A percentile compares a stretch with the other conserved stretches of the same genome.
phyloP scores from a whole-genome alignment of 2,797 vertebrate species.

The Oryzias dopingdopingensis region DNA sequence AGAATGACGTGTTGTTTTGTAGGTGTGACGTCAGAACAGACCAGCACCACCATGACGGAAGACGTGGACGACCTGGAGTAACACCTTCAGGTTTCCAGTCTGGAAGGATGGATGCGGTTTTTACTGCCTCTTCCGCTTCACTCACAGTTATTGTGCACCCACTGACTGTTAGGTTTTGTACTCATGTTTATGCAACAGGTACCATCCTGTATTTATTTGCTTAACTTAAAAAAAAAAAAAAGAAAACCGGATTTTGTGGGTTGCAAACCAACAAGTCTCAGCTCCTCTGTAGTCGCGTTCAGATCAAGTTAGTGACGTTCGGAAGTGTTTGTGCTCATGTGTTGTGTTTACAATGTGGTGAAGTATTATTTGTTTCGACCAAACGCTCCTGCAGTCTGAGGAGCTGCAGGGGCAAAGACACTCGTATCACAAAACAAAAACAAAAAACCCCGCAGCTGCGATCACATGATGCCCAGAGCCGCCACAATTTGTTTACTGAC shows the following conservation, averaged over 20 bases:
- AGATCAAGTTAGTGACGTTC: slow-evolving; percentile 54
- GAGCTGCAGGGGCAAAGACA: slow-evolving; percentile 11
- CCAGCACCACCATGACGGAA: slow-evolving; percentile 73
- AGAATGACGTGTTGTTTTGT: slow-evolving; percentile 1
- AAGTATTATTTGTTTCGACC: slow-evolving; percentile 45
- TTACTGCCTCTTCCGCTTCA: slow-evolving; percentile 32
- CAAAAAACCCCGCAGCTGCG: slow-evolving; percentile 16
- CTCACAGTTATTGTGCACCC: slow-evolving; percentile 57
- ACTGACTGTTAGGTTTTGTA: slow-evolving; percentile 68
- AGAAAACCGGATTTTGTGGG: slow-evolving; percentile 13
- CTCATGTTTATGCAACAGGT: slow-evolving; percentile 64
- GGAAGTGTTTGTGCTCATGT: slow-evolving; percentile 55
- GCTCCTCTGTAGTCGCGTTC: slow-evolving; percentile 54
- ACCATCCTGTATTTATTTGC: slow-evolving; percentile 64
- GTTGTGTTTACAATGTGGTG: slow-evolving; percentile 60
- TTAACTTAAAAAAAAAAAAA: slow-evolving; percentile 35
- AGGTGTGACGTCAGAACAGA: slow-evolving; percentile 80
- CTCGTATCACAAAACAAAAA: slow-evolving; percentile 16
- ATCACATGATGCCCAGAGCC: slow-evolving; percentile 14
- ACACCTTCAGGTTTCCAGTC: neutral
- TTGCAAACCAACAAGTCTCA: too few species aligned
- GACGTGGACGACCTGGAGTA: slow-evolving; percentile 74
- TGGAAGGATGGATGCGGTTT: slow-evolving; percentile 6
- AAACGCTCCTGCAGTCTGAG: slow-evolving; percentile 44
- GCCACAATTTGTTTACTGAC: slow-evolving; percentile 3